Evolutionary conservation across 2,113 vertebrate genomes (phyloP).

Genomic region (Thinocorus orbignyianus): DNA sequence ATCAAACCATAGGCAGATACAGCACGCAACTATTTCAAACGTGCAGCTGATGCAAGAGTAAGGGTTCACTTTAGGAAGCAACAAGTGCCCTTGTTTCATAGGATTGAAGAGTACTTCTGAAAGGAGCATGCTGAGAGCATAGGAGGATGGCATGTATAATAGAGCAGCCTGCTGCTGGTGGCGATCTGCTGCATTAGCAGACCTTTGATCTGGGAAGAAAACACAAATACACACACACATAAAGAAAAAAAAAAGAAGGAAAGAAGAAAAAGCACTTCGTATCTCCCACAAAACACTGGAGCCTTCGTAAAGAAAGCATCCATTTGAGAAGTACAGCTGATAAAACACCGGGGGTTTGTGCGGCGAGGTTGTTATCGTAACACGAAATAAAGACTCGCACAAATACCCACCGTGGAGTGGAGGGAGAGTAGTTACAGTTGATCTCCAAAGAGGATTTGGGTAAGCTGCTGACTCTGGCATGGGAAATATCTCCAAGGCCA

Average conservation of each 20-base stretch:
- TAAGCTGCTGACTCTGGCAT: neutral
- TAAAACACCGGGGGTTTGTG: neutral
- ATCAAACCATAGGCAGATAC: rapidly evolving
- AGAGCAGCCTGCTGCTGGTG: constrained; percentile 4
- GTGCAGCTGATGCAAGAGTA: neutral
- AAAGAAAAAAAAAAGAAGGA: neutral
- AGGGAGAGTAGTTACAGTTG: neutral
- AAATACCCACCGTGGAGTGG: neutral
- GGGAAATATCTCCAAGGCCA: neutral
- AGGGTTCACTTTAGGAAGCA: neutral
- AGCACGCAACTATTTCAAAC: neutral
- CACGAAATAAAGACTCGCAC: neutral
- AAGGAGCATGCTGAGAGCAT: neutral
- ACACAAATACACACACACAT: neutral
- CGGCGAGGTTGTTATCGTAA: rapidly evolving
- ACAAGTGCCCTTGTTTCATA: neutral
- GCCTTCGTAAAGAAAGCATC: neutral
- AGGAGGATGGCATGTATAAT: neutral
- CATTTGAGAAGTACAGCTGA: neutral
- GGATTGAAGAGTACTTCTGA: neutral
- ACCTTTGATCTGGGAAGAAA: neutral
- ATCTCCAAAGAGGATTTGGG: neutral
- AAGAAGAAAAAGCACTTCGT: neutral
- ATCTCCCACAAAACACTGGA: neutral
- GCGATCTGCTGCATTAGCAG: neutral